Evolutionary conservation across 2,113 vertebrate species (phyloP).

Genomic region (Bubo bubo): DNA sequence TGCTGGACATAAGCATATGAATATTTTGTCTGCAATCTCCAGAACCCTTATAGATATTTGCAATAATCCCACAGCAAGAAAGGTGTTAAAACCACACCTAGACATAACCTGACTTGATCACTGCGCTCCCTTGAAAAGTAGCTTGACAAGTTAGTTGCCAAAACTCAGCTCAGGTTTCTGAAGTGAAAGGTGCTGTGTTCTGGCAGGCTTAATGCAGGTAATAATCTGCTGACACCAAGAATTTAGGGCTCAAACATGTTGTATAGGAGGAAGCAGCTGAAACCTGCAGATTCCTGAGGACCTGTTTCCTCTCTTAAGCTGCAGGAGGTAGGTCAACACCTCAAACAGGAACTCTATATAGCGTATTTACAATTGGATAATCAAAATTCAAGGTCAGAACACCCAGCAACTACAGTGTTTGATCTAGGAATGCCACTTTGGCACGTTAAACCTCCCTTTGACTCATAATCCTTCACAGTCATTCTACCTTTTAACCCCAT

Average conservation of each 20-base stretch:
- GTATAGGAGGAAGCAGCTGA: not conserved
- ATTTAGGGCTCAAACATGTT: not conserved
- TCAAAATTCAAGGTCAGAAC: not conserved
- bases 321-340: not conserved
- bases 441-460: not conserved
- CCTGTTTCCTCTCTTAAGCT: not conserved
- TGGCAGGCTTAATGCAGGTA: not conserved
- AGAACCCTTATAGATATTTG: not conserved
- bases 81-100: conserved; percentile 12
- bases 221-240: not conserved
- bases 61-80: not conserved
- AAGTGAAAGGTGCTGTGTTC: not conserved
- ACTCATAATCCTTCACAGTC: not conserved
- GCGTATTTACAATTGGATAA: not conserved
- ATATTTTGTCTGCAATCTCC: not conserved
- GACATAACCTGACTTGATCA: not conserved
- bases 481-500: not conserved
- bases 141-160: not conserved
- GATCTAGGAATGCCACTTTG: not conserved
- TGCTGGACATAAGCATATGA: not conserved
- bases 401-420: not conserved
- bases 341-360: not conserved
- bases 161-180: conserved; percentile 7
- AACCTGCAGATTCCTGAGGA: not conserved
- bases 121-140: not conserved